Evolutionary conservation across 2,113 vertebrate genomes (phyloP), one percentile per base, ranked within the genome.

Genomic region (Castor canadensis): DNA sequence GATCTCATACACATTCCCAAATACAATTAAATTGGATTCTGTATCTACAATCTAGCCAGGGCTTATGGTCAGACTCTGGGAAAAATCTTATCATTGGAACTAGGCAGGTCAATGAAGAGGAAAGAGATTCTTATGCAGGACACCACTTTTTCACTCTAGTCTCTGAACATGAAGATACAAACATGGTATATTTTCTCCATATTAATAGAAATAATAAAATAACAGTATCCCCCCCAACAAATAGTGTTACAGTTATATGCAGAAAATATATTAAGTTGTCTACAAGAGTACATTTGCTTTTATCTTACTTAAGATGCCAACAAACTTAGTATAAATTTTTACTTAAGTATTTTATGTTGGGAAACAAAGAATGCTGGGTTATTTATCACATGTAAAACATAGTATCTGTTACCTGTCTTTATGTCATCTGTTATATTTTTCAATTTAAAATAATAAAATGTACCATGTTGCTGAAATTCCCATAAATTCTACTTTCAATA

Each of bases 371-470:
- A 84, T n/a, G 9, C 6, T 60, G 22, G 91, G 30, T 85, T 92
- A 49, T 91, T 92, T 89, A 81, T 35, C 93, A 38, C 40, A 84
- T 11, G 67, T 24, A 84, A 86, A 17, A 87, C 35, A 83, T 49
- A 89, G 3, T 85, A 87, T 38, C 85, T 86, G n/a, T 56, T 64
- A n/a, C n/a, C n/a, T n/a, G n/a, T n/a, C n/a, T n/a, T 89, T 75
- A 69, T 76, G 20, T 8, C 71, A 79, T 71, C 52, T 88, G 67
- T 30, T 58, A 90, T 60, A 73, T 17, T 95, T 13, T 24, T n/a
- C 67, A 90, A 94, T 80, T 95, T 72, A 95, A 96, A 96, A 73
- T 64, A 77, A 89, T 49, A 82, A 79, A 94, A 90, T 71, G 16
- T 0, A 72, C 9, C 20, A 35, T 10, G 16, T 91, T 52, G 47